Percentiles rank a stretch among this genome's conserved stretches.
Evolutionary conservation across 2,888 invertebrate species (phyloP).

Genomic region (Chaetogeoica ovagalla): DNA sequence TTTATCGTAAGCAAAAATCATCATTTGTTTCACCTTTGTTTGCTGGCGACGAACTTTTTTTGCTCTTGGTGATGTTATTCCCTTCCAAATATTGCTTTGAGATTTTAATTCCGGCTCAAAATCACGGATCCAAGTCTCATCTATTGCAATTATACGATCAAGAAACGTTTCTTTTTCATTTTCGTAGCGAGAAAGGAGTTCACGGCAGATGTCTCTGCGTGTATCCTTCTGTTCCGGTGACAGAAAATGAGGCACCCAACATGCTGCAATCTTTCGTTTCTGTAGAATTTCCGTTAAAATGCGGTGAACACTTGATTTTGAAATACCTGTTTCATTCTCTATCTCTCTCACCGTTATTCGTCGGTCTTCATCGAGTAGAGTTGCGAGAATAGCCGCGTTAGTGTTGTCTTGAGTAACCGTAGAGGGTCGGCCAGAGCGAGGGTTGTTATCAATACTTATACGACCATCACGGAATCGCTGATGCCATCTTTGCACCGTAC

Average conservation of each 20-base stretch:
- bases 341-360: neutral
- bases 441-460: too few relatives aligned
- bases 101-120: neutral
- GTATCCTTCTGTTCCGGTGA: neutral
- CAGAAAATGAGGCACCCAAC: too few relatives aligned
- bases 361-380: neutral
- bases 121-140: neutral
- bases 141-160: neutral
- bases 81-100: too few relatives aligned
- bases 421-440: conserved; percentile 1
- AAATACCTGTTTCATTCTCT: neutral
- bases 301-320: neutral
- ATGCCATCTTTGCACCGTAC: conserved; percentile 1
- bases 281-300: too few relatives aligned
- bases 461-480: too few relatives aligned
- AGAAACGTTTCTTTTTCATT: neutral
- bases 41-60: too few relatives aligned
- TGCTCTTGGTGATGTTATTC: too few relatives aligned
- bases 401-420: conserved; percentile 15
- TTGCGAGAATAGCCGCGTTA: neutral
- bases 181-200: neutral
- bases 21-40: too few relatives aligned
- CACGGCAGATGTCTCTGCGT: too few relatives aligned
- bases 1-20: too few relatives aligned
- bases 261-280: too few relatives aligned